Conservation (phyloP, 2,888 invertebrate genomes). For the Allolobophora icterica region DNA sequence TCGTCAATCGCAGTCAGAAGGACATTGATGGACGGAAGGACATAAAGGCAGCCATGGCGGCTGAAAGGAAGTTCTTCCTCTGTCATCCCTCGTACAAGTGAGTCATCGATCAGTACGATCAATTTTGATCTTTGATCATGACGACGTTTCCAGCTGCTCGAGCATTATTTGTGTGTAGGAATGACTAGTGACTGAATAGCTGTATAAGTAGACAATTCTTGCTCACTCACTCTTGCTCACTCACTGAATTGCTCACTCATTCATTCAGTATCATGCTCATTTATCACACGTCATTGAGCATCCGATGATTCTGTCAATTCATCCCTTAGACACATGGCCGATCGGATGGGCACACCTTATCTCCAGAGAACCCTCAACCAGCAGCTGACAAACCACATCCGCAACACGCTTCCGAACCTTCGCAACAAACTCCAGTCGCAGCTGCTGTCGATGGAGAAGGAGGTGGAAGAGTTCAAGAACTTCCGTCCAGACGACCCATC, state of each 20-base stretch:
- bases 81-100: slow-evolving; percentile 91
- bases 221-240: neutral
- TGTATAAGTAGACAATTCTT: neutral
- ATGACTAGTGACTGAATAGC: no score
- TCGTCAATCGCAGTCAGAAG: slow-evolving; percentile 97
- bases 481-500: slow-evolving; percentile 98
- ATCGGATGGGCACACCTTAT: slow-evolving; percentile 95
- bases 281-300: neutral
- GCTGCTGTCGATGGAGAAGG: slow-evolving; percentile 91
- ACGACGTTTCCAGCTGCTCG: no score
- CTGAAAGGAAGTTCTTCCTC: slow-evolving; percentile 97
- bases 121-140: neutral
- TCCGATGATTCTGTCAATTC: neutral
- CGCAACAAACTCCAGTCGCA: slow-evolving; percentile 96
- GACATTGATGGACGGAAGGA: slow-evolving; percentile 98
- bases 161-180: no score
- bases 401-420: slow-evolving; percentile 93
- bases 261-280: neutral
- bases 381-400: slow-evolving; percentile 97
- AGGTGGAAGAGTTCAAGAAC: slow-evolving; percentile 98
- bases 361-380: slow-evolving; percentile 95
- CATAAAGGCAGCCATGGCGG: slow-evolving; percentile 89
- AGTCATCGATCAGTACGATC: neutral
- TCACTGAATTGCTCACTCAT: neutral
- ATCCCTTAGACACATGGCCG: slow-evolving; percentile 81